Evolutionary conservation across 2,113 vertebrate genomes (phyloP).

Genomic region (Rousettus leschenaultii): DNA sequence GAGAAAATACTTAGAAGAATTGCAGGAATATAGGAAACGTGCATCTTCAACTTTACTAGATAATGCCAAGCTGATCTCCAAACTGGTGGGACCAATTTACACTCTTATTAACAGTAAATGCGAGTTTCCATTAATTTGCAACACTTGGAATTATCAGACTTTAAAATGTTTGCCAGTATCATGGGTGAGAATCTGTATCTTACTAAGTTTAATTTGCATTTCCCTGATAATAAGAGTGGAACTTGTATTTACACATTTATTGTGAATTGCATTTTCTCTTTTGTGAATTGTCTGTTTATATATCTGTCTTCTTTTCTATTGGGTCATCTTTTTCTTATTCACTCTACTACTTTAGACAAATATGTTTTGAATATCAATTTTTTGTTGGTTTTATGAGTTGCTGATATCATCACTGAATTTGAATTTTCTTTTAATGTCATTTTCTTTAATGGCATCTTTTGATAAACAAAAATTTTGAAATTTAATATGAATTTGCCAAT

Average conservation of each 20-base stretch:
- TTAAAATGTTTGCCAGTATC: not conserved
- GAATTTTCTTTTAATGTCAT: not conserved
- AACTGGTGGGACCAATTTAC: not conserved
- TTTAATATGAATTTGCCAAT: not conserved
- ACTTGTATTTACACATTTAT: not conserved
- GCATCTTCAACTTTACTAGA: not conserved
- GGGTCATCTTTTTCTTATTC: not conserved
- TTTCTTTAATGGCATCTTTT: not conserved
- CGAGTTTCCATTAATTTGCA: not conserved
- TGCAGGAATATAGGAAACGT: not conserved
- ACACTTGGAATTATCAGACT: slow-evolving; percentile 4
- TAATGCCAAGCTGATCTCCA: not conserved
- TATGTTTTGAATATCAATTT: not conserved
- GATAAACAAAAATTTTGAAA: not conserved
- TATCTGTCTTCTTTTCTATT: not conserved
- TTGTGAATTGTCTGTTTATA: not conserved
- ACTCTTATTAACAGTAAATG: not conserved
- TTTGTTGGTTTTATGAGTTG: not conserved
- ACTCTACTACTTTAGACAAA: not conserved
- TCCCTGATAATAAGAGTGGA: not conserved
- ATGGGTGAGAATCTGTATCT: not conserved
- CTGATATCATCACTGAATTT: not conserved
- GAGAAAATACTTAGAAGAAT: slow-evolving; percentile 7
- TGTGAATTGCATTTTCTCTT: not conserved
- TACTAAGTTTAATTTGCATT: not conserved